A percentile compares a stretch with the other conserved stretches of the same genome.
phyloP scores from a whole-genome alignment of 1,140 invertebrate species.

The Coptotermes formosanus region DNA sequence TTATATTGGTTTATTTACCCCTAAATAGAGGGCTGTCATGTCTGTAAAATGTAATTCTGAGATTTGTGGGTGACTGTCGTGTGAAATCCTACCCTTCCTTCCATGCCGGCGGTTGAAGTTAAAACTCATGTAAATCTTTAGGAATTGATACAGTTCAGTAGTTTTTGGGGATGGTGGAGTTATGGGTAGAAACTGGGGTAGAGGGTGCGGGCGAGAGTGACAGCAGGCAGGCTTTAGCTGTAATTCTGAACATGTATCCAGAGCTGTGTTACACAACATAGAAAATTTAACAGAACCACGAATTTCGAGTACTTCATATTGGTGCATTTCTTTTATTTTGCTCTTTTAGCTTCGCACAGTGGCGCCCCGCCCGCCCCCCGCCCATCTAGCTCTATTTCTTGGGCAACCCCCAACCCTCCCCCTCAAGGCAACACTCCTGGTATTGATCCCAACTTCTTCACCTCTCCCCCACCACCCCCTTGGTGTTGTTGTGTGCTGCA shows the following conservation, averaged over 20 bases:
- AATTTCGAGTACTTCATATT: not conserved
- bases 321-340: not conserved
- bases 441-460: conserved; percentile 27
- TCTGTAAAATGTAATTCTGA: too few species aligned
- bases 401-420: conserved; percentile 20
- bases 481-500: conserved; percentile 30
- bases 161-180: too few species aligned
- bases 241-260: not conserved
- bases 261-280: not conserved
- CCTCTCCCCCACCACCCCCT: conserved; percentile 14
- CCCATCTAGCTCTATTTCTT: not conserved
- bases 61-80: too few species aligned
- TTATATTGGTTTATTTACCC: too few species aligned
- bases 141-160: too few species aligned
- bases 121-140: too few species aligned
- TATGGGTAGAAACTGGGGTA: too few species aligned
- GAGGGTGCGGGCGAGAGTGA: too few species aligned
- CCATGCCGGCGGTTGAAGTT: too few species aligned
- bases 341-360: not conserved
- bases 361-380: not conserved
- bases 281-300: not conserved
- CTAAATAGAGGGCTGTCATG: too few species aligned
- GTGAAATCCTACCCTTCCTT: too few species aligned
- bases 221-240: not conserved
- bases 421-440: conserved; percentile 25